These are phyloP conservation scores for Meriones psammophilus DNA, from an alignment of 2,797 vertebrate genomes.

Conservation along the genomic window DNA sequence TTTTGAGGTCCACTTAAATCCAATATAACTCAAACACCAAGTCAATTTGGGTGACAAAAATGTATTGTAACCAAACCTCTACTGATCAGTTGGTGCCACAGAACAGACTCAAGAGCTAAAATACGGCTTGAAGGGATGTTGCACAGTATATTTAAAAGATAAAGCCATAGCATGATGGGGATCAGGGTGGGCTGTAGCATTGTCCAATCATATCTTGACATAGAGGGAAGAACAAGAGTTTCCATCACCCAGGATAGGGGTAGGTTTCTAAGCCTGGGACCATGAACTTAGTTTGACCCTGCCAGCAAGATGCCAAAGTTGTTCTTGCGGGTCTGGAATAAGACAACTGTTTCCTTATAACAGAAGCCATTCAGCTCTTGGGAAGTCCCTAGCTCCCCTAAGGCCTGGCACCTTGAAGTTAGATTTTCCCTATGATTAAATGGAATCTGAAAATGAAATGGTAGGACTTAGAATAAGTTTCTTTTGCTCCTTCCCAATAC, in stretches of 20 bases:
- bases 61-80: background rate
- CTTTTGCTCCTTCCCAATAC: no score
- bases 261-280: background rate
- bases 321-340: background rate
- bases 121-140: background rate
- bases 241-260: background rate
- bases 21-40: background rate
- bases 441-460: no score
- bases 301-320: background rate
- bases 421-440: no score
- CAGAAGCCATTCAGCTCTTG: no score
- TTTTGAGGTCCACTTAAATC: background rate
- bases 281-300: background rate
- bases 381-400: no score
- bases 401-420: no score
- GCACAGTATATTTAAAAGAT: background rate
- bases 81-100: background rate
- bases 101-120: background rate
- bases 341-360: background rate
- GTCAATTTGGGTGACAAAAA: background rate
- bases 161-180: background rate
- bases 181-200: background rate
- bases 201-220: background rate
- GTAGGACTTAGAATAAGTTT: no score
- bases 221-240: background rate